Evolutionary conservation across 2,888 invertebrate species (phyloP).

Genomic region (Aricia artaxerxes): DNA sequence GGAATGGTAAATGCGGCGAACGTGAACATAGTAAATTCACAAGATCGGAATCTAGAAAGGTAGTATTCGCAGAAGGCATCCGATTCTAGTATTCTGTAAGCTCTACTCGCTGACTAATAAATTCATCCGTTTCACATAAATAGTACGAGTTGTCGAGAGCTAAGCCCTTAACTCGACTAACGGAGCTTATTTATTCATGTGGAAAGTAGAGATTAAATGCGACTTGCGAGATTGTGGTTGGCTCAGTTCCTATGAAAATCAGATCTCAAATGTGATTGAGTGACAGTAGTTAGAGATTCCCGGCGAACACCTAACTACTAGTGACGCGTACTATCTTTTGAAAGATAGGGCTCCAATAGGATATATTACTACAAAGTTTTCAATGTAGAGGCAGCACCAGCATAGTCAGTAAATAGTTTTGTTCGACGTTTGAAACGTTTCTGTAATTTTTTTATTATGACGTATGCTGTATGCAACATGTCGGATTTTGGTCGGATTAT

Average conservation of each 20-base stretch:
- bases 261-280: neutral
- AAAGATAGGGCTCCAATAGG: no score
- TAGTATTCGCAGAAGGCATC: constrained; percentile 28
- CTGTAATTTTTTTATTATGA: no score
- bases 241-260: neutral
- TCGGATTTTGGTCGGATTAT: no score
- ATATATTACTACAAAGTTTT: no score
- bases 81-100: constrained; percentile 11
- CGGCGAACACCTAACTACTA: no score
- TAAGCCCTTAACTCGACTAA: constrained; percentile 38
- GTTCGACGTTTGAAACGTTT: no score
- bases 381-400: no score
- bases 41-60: constrained; percentile 22
- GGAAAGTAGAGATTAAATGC: constrained; percentile 33
- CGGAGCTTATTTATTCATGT: constrained; percentile 43
- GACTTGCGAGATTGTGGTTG: neutral
- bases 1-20: constrained; percentile 1
- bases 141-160: constrained; percentile 38
- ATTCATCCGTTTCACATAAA: constrained; percentile 35
- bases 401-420: no score
- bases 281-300: no score
- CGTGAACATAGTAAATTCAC: constrained; percentile 28
- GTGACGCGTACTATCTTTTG: no score
- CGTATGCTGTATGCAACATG: no score
- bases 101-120: constrained; percentile 34